A percentile compares a stretch with the other conserved stretches of the same genome.
Evolutionary conservation across 2,888 invertebrate genomes (phyloP).

Genomic region (Drosophila subquinaria): DNA sequence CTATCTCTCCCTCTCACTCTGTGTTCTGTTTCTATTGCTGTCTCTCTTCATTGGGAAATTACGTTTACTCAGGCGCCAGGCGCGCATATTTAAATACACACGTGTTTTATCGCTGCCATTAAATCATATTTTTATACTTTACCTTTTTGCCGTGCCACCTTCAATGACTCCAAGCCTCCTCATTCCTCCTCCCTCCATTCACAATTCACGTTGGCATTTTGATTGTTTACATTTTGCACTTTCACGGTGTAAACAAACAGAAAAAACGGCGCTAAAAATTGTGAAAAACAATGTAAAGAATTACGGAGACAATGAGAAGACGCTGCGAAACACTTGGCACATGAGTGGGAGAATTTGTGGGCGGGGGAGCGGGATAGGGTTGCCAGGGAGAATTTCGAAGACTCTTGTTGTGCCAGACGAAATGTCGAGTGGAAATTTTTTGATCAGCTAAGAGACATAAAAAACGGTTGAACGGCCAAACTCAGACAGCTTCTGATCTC

Average conservation of each 20-base stretch:
- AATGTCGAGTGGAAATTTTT: conserved; percentile 41
- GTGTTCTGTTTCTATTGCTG: neutral
- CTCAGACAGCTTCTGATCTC: neutral
- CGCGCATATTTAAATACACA: conserved; percentile 86
- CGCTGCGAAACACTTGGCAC: conserved; percentile 12
- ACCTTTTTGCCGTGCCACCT: conserved; percentile 73
- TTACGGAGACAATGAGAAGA: conserved; percentile 45
- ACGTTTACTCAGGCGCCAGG: conserved; percentile 85
- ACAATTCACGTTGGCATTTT: conserved; percentile 70
- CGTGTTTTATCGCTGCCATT: conserved; percentile 86
- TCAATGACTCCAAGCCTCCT: conserved; percentile 49
- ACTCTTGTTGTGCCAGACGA: conserved; percentile 51
- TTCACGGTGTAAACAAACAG: conserved; percentile 79
- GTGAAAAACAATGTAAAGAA: conserved; percentile 56
- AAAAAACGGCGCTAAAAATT: conserved; percentile 70
- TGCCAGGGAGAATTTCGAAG: conserved; percentile 5
- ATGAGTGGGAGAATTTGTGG: neutral
- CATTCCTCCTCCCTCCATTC: neutral
- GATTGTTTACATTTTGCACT: conserved; percentile 84
- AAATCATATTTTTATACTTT: conserved; percentile 85
- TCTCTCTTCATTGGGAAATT: conserved; percentile 79
- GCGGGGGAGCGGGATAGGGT: neutral
- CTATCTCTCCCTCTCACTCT: conserved; percentile 5
- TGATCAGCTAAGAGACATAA: neutral
- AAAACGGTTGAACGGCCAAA: neutral